Evolutionary conservation across 2,797 vertebrate species (phyloP).

Genomic region (Astyanax mexicanus): DNA sequence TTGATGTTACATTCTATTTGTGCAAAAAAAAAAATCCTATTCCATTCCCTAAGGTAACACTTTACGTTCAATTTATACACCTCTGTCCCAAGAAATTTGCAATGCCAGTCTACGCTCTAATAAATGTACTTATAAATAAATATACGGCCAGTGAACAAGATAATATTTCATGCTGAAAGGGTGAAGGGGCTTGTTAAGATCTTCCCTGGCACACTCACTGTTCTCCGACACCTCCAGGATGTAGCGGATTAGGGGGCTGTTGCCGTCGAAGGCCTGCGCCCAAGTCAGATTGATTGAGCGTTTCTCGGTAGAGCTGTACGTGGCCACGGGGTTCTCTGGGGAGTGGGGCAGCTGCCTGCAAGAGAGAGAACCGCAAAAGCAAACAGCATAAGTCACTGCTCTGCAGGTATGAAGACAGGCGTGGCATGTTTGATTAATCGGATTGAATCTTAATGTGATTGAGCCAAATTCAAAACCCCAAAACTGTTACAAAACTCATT

Average conservation of each 20-base stretch:
- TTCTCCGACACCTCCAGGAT: slow-evolving; percentile 96
- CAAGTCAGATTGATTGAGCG: slow-evolving; percentile 95
- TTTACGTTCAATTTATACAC: too few species aligned
- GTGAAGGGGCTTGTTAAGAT: background rate
- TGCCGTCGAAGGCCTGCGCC: slow-evolving; percentile 95
- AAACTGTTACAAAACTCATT: too few species aligned
- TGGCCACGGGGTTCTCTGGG: slow-evolving; percentile 89
- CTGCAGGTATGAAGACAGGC: background rate
- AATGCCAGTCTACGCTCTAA: too few species aligned
- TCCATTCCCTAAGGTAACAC: too few species aligned
- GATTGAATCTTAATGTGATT: too few species aligned
- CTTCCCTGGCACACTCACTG: slow-evolving; percentile 82
- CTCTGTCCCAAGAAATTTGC: too few species aligned
- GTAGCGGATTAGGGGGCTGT: slow-evolving; percentile 94
- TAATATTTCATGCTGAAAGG: background rate
- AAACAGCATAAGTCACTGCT: slow-evolving; percentile 9
- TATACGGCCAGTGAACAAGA: background rate
- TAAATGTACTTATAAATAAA: too few species aligned
- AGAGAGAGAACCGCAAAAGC: background rate
- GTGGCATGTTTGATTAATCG: too few species aligned
- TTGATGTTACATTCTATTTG: too few species aligned
- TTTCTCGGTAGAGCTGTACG: slow-evolving; percentile 83
- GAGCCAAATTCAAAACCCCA: too few species aligned
- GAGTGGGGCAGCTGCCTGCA: slow-evolving; percentile 92
- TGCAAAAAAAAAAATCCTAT: too few species aligned